phyloP scores from a whole-genome alignment of 1,140 invertebrate genomes.

The Augochlora pura region DNA sequence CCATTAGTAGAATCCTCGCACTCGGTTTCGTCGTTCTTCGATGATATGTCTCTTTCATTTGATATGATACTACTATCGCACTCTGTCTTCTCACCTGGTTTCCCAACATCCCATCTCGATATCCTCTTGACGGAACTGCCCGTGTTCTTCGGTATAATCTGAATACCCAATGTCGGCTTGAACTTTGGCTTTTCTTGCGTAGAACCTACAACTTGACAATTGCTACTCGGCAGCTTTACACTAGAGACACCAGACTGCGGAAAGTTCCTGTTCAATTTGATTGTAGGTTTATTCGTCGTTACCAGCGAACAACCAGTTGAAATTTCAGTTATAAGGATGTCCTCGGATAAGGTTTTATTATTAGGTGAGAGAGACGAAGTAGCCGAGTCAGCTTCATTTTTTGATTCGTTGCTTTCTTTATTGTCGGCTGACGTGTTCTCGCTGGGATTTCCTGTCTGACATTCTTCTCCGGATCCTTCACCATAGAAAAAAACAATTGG shows the following conservation, averaged over 20 bases:
- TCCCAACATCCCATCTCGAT: constrained; percentile 80
- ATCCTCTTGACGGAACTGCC: constrained; percentile 71
- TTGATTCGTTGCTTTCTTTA: constrained; percentile 71
- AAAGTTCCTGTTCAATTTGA: constrained; percentile 62
- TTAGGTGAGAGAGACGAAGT: constrained; percentile 57
- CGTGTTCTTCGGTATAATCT: constrained; percentile 71
- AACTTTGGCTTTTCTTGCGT: constrained; percentile 71
- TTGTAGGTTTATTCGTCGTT: constrained; percentile 44
- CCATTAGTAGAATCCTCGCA: constrained; percentile 26
- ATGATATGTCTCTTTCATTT: constrained; percentile 74
- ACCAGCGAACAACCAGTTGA: constrained; percentile 36
- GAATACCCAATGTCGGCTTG: constrained; percentile 76
- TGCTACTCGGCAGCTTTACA: constrained; percentile 52
- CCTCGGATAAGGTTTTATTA: constrained; percentile 74
- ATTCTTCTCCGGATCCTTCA: constrained; percentile 86
- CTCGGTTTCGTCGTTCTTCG: constrained; percentile 29
- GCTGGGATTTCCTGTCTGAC: constrained; percentile 84
- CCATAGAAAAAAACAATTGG: constrained; percentile 87
- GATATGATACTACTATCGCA: constrained; percentile 71
- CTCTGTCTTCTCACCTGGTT: constrained; percentile 66
- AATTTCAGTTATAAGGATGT: constrained; percentile 75
- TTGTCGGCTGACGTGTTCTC: constrained; percentile 70
- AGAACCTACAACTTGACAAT: constrained; percentile 60
- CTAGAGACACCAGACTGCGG: constrained; percentile 58
- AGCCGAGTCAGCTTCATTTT: constrained; percentile 65